Percentiles rank a stretch among this genome's conserved stretches.
phyloP scores from a whole-genome alignment of 1,140 invertebrate species.

The Aricia agestis region DNA sequence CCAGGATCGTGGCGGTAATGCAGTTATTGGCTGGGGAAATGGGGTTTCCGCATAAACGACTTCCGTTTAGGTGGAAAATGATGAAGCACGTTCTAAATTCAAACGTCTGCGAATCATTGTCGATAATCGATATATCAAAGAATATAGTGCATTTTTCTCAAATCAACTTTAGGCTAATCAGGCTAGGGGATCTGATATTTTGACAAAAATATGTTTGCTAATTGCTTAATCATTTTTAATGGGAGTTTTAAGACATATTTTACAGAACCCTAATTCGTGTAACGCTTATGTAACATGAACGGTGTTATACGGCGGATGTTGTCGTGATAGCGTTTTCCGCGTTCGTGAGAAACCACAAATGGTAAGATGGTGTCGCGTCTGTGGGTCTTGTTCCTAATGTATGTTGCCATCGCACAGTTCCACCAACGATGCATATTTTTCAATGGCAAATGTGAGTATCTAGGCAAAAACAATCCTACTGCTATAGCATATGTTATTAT shows the following conservation, averaged over 20 bases:
- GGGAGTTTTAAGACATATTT: not conserved
- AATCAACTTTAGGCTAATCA: not conserved
- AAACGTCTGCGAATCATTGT: not conserved
- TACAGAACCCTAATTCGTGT: not conserved
- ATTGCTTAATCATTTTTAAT: not conserved
- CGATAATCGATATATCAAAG: not conserved
- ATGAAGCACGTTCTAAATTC: not conserved
- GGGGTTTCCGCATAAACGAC: constrained; percentile 2
- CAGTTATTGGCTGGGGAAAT: not conserved
- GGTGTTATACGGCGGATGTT: not conserved
- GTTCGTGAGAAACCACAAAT: constrained; percentile 8
- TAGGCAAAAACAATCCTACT: not conserved
- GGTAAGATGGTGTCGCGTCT: constrained; percentile 27
- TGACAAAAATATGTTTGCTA: not conserved
- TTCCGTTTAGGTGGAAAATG: not conserved
- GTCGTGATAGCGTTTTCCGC: not conserved
- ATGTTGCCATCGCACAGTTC: constrained; percentile 25
- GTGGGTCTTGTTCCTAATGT: constrained; percentile 25
- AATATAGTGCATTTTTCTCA: not conserved
- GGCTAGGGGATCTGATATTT: too few species aligned
- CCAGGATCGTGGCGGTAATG: not conserved
- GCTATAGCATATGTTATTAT: too few species aligned
- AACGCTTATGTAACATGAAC: not conserved
- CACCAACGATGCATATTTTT: constrained; percentile 36
- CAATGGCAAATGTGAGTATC: constrained; percentile 40